A percentile compares a stretch with the other conserved stretches of the same genome.
phyloP scores from a whole-genome alignment of 1,140 invertebrate species.

The Atta cephalotes region DNA sequence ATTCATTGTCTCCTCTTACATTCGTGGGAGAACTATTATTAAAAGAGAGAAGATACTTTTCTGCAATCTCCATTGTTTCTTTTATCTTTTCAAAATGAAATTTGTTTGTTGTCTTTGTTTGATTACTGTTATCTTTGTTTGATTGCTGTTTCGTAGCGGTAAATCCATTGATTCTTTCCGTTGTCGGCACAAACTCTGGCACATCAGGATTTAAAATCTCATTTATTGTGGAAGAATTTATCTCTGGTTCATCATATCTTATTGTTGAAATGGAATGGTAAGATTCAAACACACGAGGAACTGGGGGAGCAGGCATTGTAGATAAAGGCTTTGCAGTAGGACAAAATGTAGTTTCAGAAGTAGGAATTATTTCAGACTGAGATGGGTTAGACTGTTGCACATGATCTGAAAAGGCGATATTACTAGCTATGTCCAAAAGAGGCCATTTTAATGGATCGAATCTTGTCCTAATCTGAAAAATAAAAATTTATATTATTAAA shows the following conservation, averaged over 20 bases:
- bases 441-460: slow-evolving; percentile 95
- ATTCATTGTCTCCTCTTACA: background rate
- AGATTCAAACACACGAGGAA: slow-evolving; percentile 86
- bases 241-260: slow-evolving; percentile 77
- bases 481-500: slow-evolving; percentile 35
- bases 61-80: slow-evolving; percentile 1
- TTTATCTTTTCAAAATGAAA: slow-evolving; percentile 35
- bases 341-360: slow-evolving; percentile 77
- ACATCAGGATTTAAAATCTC: slow-evolving; percentile 94
- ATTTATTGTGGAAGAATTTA: slow-evolving; percentile 74
- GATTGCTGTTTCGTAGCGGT: slow-evolving; percentile 9
- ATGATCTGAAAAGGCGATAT: slow-evolving; percentile 84
- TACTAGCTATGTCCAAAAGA: slow-evolving; percentile 88
- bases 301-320: slow-evolving; percentile 89
- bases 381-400: slow-evolving; percentile 60
- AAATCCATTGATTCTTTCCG: slow-evolving; percentile 27
- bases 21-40: slow-evolving; percentile 12
- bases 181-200: slow-evolving; percentile 92
- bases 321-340: slow-evolving; percentile 88
- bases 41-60: background rate
- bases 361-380: slow-evolving; percentile 64
- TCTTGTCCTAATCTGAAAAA: slow-evolving; percentile 91
- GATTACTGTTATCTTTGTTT: slow-evolving; percentile 20
- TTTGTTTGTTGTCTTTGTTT: slow-evolving; percentile 39
- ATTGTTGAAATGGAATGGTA: slow-evolving; percentile 53